Percentiles rank a stretch among this genome's conserved stretches.
Conservation (phyloP, 2,888 invertebrate genomes). For the Hyles lineata region DNA sequence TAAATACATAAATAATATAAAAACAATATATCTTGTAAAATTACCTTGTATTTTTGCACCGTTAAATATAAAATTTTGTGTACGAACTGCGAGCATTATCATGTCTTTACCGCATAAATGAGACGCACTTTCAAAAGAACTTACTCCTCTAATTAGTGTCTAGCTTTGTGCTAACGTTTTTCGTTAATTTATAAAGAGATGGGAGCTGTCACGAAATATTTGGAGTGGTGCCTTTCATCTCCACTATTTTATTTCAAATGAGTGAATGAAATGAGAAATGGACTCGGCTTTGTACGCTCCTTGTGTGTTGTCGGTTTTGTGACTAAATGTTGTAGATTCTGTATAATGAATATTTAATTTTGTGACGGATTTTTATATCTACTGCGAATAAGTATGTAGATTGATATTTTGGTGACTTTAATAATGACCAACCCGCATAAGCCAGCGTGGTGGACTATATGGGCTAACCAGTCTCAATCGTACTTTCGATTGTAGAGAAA, state of each 20-base stretch:
- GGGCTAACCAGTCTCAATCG: too few species aligned
- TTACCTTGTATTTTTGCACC: too few species aligned
- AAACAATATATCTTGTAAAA: too few species aligned
- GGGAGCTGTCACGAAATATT: constrained; percentile 7
- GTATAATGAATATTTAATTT: background rate
- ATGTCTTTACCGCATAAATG: background rate
- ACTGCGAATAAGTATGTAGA: background rate
- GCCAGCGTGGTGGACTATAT: too few species aligned
- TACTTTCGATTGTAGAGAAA: too few species aligned
- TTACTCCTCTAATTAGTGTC: constrained; percentile 9
- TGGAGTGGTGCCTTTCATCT: constrained; percentile 12
- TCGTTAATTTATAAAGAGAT: constrained; percentile 2
- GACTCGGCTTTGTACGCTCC: background rate
- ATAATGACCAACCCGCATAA: too few species aligned
- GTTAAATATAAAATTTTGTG: too few species aligned
- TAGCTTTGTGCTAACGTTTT: constrained; percentile 10
- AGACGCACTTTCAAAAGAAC: background rate
- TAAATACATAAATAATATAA: too few species aligned
- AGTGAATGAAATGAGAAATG: background rate
- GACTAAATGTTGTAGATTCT: background rate
- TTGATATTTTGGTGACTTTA: too few species aligned
- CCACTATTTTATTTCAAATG: constrained; percentile 20
- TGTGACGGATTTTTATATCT: background rate
- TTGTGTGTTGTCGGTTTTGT: background rate
- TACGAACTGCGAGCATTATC: too few species aligned